Percentiles rank a stretch among this genome's conserved stretches.
Evolutionary conservation across 1,140 invertebrate species (phyloP).

Genomic region (Heliconius melpomene): DNA sequence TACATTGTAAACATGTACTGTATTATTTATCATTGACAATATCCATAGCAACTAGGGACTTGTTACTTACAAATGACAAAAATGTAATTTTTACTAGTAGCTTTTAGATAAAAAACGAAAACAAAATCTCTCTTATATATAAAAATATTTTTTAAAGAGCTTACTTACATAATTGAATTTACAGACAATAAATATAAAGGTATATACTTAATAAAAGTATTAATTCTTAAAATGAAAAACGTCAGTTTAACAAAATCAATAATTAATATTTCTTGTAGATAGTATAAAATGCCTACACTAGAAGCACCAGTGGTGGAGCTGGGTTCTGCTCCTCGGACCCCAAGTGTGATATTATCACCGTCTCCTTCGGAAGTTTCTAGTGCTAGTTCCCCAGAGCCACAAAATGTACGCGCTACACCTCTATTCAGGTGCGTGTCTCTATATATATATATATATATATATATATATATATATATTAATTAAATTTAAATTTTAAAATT

Average conservation of each 20-base stretch:
- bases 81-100: not conserved
- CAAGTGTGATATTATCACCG: slow-evolving; percentile 58
- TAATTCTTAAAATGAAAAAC: not conserved
- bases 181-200: not conserved
- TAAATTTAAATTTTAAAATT: no score
- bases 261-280: not conserved
- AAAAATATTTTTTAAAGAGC: not conserved
- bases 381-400: slow-evolving; percentile 69
- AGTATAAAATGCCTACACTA: slow-evolving; percentile 56
- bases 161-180: not conserved
- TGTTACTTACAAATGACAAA: slow-evolving; percentile 16
- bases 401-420: slow-evolving; percentile 59
- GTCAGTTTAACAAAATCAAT: not conserved
- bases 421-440: slow-evolving; percentile 60
- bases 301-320: slow-evolving; percentile 71
- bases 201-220: not conserved
- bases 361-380: slow-evolving; percentile 74
- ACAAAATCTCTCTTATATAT: not conserved
- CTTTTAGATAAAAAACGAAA: not conserved
- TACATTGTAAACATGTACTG: not conserved
- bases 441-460: not conserved
- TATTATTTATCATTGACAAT: not conserved
- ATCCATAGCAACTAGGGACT: slow-evolving; percentile 22
- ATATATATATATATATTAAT: no score
- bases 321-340: slow-evolving; percentile 62